Conservation (phyloP, 2,113 vertebrate genomes). For the Irena cyanogastra region DNA sequence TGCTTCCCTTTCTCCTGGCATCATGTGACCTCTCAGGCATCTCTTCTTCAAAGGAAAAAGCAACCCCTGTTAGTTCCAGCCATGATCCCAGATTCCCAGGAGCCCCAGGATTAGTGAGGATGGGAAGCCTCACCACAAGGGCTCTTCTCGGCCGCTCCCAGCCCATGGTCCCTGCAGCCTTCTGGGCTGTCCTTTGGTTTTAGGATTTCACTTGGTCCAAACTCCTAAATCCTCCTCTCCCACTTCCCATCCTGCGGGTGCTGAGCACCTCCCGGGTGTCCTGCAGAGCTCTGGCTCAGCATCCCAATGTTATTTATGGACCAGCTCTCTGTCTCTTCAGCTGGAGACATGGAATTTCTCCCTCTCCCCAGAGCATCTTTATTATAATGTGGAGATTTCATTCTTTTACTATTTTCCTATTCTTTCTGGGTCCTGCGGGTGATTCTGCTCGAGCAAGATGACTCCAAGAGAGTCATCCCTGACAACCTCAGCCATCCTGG, state of each 20-base stretch:
- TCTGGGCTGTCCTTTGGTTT: not conserved
- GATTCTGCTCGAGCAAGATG: not conserved
- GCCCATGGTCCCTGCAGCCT: not conserved
- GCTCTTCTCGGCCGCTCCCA: not conserved
- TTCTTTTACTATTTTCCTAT: not conserved
- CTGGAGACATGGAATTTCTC: not conserved
- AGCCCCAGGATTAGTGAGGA: not conserved
- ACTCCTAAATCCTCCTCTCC: not conserved
- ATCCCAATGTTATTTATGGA: fast-evolving
- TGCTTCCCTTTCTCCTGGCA: not conserved
- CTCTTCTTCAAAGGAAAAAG: not conserved
- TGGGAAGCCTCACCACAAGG: not conserved
- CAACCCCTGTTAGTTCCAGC: not conserved
- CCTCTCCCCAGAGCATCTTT: not conserved
- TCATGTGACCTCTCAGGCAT: fast-evolving
- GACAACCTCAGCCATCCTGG: not conserved
- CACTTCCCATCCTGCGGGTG: not conserved
- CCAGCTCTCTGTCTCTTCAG: fast-evolving
- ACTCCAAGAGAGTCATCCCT: not conserved
- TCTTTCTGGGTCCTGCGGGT: not conserved
- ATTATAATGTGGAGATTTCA: not conserved
- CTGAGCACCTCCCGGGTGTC: fast-evolving
- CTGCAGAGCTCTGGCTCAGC: not conserved
- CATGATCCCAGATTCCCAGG: not conserved
- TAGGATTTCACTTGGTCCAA: not conserved